Evolutionary conservation across 1,140 invertebrate species (phyloP), one percentile per base, ranked within the genome.

Genomic region (Rhopalosiphum padi): DNA sequence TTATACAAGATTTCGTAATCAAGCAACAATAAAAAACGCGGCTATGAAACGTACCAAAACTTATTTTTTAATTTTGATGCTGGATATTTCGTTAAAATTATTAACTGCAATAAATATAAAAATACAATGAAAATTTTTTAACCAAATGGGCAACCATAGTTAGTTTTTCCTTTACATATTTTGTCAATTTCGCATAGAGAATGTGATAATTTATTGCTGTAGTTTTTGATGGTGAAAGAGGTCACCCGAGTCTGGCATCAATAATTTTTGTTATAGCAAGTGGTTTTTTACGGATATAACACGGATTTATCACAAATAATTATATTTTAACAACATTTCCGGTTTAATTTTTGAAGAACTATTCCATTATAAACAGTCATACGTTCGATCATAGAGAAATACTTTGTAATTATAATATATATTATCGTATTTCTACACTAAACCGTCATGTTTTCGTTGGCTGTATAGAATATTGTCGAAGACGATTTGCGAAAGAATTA

Each of bases 291-390:
- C 48, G 48, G 0, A 18, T 51, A 51, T 18, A 41, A 41, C 3
- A 41, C 41, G 41, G 41, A 2, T 41, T 41, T 60, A 60, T 30
- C 25, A 60, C 15, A 15, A 68, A 18, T 68, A n/a, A 6, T 60
- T 18, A n/a, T 4, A 85, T 51, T 88, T 88, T 51, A 48, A 51
- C 43, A 51, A 51, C 87, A 88, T 88, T 88, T 88, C 87, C 18
- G 11, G 23, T 41, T 85, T 8, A 43, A 89, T 35, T 51, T n/a
- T n/a, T 89, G 2, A 0, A 37, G 87, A 51, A 46, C 43, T 89
- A 89, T 89, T 89, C 87, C 87, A 89, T 89, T 89, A 46, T 1
- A 41, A 53, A 53, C 1, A 37, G 23, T 35, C 9, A 25, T 68
- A 60, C 23, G 8, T 25, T 60, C 55, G 15, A n/a, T n/a, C 30